A percentile compares a stretch with the other conserved stretches of the same genome.
These are phyloP conservation scores for Spongia lamella DNA, from an alignment of 37 sponge, comb jelly and placozoan species.

Conservation along the genomic window DNA sequence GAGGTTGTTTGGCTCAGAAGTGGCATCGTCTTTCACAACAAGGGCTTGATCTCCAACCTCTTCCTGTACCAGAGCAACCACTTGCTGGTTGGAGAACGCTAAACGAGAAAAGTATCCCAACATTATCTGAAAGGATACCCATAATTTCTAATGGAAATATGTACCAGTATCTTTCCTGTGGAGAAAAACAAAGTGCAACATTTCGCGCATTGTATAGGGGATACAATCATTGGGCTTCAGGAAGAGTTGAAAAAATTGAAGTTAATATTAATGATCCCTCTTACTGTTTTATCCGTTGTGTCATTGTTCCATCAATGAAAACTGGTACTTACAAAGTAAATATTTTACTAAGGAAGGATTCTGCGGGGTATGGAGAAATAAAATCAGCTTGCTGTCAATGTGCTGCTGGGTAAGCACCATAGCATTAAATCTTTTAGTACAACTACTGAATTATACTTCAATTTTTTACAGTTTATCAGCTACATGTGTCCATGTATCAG, in stretches of 20 bases:
- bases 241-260: conserved; percentile 19
- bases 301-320: conserved; percentile 31
- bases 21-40: no score
- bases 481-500: conserved; percentile 34
- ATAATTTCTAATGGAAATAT: no score
- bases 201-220: conserved; percentile 13
- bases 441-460: background rate
- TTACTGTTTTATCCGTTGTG: conserved; percentile 24
- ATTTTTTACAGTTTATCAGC: conserved; percentile 11
- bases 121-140: no score
- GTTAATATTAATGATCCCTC: conserved; percentile 4
- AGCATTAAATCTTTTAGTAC: background rate
- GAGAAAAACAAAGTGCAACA: no score
- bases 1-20: no score
- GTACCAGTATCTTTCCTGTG: no score
- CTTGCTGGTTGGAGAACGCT: no score
- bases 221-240: conserved; percentile 25
- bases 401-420: conserved; percentile 24
- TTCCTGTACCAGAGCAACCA: no score
- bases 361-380: background rate
- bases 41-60: no score
- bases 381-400: conserved; percentile 18
- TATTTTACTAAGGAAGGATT: background rate
- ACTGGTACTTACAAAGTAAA: conserved; percentile 18
- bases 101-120: no score